phyloP scores from a whole-genome alignment of 2,113 vertebrate species.

The Rhabdornis inornatus region DNA sequence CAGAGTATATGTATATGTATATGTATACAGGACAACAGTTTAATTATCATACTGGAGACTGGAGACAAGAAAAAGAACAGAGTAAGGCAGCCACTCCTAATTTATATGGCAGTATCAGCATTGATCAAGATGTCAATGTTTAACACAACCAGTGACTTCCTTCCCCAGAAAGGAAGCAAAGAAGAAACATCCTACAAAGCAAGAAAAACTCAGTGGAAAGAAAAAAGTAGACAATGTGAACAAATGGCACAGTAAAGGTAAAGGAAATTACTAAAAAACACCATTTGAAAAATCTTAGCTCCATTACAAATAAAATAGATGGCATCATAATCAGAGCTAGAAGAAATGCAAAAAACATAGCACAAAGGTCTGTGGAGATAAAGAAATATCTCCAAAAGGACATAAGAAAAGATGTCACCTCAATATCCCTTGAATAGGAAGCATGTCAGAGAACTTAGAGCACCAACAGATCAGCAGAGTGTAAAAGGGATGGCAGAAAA shows the following conservation, averaged over 20 bases:
- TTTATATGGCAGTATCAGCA: not conserved
- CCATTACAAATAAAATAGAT: not conserved
- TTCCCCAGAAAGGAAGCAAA: not conserved
- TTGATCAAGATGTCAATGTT: not conserved
- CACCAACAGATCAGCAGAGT: not conserved
- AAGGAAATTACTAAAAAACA: not conserved
- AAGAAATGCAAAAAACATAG: not conserved
- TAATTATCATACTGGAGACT: not conserved
- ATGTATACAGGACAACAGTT: not conserved
- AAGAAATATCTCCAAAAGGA: not conserved
- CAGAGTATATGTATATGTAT: too few species aligned
- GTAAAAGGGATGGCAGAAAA: not conserved
- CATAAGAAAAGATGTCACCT: not conserved
- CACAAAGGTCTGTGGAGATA: not conserved
- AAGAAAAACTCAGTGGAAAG: not conserved
- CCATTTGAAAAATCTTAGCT: not conserved
- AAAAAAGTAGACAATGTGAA: not conserved
- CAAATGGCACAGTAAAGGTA: not conserved
- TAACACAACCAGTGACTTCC: not conserved
- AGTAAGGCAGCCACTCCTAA: not conserved
- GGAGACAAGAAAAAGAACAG: not conserved
- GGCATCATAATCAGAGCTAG: not conserved
- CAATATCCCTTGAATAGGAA: fast-evolving
- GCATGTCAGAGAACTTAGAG: not conserved
- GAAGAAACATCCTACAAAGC: not conserved